Evolutionary conservation across 2,888 invertebrate species (phyloP).

Genomic region (Limnephilus marmoratus): DNA sequence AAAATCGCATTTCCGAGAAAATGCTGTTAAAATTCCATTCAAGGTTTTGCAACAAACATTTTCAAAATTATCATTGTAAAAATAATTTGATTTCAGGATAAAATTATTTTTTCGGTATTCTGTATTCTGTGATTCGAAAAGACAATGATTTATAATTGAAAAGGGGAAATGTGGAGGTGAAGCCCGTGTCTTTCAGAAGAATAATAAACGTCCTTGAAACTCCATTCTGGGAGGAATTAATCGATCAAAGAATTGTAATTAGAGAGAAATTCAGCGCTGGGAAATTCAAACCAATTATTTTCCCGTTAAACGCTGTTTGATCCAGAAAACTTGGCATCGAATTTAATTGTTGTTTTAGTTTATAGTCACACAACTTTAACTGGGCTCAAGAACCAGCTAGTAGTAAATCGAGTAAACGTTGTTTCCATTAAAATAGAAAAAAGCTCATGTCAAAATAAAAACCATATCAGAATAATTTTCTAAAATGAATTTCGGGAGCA

Average conservation of each 20-base stretch:
- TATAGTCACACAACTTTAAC: neutral
- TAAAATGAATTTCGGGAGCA: no score
- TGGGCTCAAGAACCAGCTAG: neutral
- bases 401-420: neutral
- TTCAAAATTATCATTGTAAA: neutral
- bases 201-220: neutral
- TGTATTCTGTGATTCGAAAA: neutral
- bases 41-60: neutral
- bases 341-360: neutral
- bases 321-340: neutral
- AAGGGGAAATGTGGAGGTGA: neutral
- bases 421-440: neutral
- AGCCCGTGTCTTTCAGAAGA: neutral
- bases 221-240: neutral
- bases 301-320: neutral
- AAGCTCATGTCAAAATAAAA: neutral
- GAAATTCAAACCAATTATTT: neutral
- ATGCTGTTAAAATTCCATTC: neutral
- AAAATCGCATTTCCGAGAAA: neutral
- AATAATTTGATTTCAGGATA: neutral
- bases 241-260: constrained; percentile 9
- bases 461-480: neutral
- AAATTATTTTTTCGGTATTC: neutral
- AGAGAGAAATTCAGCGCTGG: neutral
- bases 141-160: neutral